Evolutionary conservation across 2,797 vertebrate species (phyloP).

Genomic region (Notamacropus eugenii): DNA sequence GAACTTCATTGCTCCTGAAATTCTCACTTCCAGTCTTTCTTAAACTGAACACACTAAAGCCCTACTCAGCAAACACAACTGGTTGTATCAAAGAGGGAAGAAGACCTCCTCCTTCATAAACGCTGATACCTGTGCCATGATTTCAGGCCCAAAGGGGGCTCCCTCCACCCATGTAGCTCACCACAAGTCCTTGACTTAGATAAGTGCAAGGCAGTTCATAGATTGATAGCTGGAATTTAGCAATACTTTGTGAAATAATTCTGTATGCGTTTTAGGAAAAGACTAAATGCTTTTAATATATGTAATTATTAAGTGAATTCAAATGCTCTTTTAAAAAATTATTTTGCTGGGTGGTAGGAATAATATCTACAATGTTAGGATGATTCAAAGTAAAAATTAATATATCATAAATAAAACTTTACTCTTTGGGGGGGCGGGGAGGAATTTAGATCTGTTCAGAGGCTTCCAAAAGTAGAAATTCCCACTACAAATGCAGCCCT

Average conservation of each 20-base stretch:
- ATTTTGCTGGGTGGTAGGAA: background rate
- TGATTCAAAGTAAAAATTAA: background rate
- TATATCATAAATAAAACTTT: background rate
- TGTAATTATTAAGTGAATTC: background rate
- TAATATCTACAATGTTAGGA: background rate
- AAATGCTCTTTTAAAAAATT: background rate
- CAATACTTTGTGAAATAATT: background rate
- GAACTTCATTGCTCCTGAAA: background rate
- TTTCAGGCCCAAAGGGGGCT: background rate
- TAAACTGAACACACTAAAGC: background rate
- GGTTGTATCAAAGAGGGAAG: background rate
- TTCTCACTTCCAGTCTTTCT: background rate
- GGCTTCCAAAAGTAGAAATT: background rate
- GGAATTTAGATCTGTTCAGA: background rate
- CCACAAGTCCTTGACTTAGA: background rate
- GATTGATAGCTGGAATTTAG: background rate
- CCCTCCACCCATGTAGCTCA: background rate
- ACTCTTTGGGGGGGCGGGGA: background rate
- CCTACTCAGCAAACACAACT: background rate
- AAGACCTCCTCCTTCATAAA: background rate
- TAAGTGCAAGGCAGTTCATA: background rate
- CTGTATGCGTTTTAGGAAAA: background rate
- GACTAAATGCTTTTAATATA: background rate
- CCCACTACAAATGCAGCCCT: background rate
- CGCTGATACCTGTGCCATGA: background rate